phyloP scores from a whole-genome alignment of 2,888 invertebrate species.

The Alsophila aescularia region DNA sequence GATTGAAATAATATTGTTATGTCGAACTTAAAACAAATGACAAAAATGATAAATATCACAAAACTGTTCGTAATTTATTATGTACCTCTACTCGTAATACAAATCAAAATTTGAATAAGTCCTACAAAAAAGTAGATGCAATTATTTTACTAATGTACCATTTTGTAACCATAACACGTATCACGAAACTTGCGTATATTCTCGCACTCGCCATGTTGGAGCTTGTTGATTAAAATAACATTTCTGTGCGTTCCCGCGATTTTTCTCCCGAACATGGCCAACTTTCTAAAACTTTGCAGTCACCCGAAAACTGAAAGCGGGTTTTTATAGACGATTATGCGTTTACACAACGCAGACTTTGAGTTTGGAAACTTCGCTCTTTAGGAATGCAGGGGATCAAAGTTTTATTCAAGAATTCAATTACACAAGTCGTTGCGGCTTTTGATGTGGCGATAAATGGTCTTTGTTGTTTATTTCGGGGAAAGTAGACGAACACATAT shows the following conservation, averaged over 20 bases:
- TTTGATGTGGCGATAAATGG: constrained; percentile 15
- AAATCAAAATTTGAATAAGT: too few species aligned
- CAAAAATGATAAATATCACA: too few species aligned
- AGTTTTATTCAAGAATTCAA: constrained; percentile 39
- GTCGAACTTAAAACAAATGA: too few species aligned
- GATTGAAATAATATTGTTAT: too few species aligned
- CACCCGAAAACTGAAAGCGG: constrained; percentile 37
- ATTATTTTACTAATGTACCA: neutral
- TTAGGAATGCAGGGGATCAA: constrained; percentile 41
- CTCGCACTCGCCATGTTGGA: constrained; percentile 36
- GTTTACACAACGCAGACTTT: constrained; percentile 47
- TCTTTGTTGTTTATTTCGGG: constrained; percentile 11
- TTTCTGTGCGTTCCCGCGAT: constrained; percentile 47
- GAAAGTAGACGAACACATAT: neutral
- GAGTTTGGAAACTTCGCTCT: constrained; percentile 44
- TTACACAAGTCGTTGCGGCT: constrained; percentile 37
- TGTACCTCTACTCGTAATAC: too few species aligned
- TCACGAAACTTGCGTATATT: constrained; percentile 19
- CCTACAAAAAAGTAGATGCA: neutral
- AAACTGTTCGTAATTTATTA: too few species aligned
- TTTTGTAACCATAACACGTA: neutral
- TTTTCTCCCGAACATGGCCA: constrained; percentile 38
- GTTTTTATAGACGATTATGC: constrained; percentile 53
- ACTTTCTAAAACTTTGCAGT: constrained; percentile 33
- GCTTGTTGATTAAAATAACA: constrained; percentile 69